phyloP scores from a whole-genome alignment of 23 tunicate species.

The Ciona savignyi region DNA sequence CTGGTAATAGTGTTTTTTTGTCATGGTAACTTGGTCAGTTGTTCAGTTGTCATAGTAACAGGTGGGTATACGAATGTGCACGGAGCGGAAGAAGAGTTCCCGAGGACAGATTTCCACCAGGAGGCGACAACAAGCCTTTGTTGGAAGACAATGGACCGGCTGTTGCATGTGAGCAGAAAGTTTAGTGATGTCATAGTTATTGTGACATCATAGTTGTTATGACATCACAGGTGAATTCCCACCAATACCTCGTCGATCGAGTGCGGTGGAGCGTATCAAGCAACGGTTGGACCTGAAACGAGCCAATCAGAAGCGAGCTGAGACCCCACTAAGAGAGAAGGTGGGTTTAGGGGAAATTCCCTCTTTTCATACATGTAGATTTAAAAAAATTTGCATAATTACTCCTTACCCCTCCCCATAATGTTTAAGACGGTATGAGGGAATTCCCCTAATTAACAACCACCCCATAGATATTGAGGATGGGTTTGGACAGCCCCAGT shows the following conservation, averaged over 20 bases:
- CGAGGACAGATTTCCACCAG: constrained; percentile 17
- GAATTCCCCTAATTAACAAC: too few species aligned
- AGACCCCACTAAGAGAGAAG: constrained; percentile 33
- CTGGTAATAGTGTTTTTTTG: too few species aligned
- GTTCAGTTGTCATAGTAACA: background rate
- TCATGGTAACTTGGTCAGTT: too few species aligned
- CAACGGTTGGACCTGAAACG: constrained; percentile 30
- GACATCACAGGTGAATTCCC: too few species aligned
- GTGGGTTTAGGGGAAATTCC: background rate
- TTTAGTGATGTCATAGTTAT: too few species aligned
- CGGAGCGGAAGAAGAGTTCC: constrained; percentile 30
- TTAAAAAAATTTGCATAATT: background rate
- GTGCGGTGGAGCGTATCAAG: constrained; percentile 41
- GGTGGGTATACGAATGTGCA: constrained; percentile 83
- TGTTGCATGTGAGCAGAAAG: too few species aligned
- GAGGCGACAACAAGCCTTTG: background rate
- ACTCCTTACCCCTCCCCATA: background rate
- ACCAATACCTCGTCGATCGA: constrained; percentile 70
- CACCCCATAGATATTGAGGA: background rate
- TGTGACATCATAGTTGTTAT: too few species aligned
- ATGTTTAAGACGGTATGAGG: too few species aligned
- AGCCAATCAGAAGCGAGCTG: constrained; percentile 4
- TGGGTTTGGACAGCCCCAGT: constrained; percentile 50
- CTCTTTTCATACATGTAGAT: background rate
- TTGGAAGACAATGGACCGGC: too few species aligned